Evolutionary conservation across 1,140 invertebrate species (phyloP).

Genomic region (Gerris buenoi): DNA sequence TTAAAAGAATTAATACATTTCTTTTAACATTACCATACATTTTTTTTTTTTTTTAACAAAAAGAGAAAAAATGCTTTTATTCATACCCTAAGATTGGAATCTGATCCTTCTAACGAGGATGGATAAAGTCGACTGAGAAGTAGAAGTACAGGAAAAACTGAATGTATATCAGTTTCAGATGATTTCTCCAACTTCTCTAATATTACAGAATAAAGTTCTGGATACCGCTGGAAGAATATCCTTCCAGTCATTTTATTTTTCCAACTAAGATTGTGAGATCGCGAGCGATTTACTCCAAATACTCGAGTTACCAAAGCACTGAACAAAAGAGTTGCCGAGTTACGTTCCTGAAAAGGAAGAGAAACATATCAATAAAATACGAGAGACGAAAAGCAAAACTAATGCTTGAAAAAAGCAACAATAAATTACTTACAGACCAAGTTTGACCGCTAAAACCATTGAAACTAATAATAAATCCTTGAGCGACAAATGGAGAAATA

Average conservation of each 20-base stretch:
- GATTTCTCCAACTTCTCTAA: constrained; percentile 24
- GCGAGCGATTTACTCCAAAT: constrained; percentile 69
- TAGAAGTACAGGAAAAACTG: constrained; percentile 51
- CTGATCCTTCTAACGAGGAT: constrained; percentile 42
- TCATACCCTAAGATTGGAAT: constrained; percentile 21
- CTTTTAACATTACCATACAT: background rate
- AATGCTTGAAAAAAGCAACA: too few relatives aligned
- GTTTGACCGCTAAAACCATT: constrained; percentile 51
- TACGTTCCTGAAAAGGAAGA: constrained; percentile 51
- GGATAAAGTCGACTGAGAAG: constrained; percentile 64
- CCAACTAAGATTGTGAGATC: constrained; percentile 42
- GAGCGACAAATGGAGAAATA: constrained; percentile 50
- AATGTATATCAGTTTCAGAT: constrained; percentile 29
- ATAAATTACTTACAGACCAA: constrained; percentile 56
- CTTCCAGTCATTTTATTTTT: constrained; percentile 62
- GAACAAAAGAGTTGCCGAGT: constrained; percentile 72
- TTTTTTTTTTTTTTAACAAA: background rate
- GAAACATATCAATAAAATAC: too few relatives aligned
- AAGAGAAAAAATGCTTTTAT: background rate
- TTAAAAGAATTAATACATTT: constrained; percentile 4
- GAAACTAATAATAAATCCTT: constrained; percentile 47
- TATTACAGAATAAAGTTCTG: background rate
- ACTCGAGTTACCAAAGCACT: constrained; percentile 70
- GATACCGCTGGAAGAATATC: constrained; percentile 65
- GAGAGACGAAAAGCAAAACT: too few relatives aligned